Conservation (phyloP, 2,888 invertebrate species). For the Drosophila sordidula region DNA sequence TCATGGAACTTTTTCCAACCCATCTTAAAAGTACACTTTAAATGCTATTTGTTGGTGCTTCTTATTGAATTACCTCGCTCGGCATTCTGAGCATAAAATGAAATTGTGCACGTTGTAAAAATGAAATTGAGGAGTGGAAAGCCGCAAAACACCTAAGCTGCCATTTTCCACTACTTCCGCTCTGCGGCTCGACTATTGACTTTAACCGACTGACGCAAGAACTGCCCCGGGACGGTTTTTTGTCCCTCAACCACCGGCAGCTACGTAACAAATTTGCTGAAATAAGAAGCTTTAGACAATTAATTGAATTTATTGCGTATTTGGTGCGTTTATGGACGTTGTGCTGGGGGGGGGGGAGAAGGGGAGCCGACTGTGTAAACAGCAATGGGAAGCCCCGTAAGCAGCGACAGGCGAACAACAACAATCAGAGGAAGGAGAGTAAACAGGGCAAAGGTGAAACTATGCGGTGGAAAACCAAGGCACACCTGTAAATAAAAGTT, state of each 20-base stretch:
- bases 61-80: slow-evolving; percentile 46
- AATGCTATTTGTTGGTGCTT: slow-evolving; percentile 33
- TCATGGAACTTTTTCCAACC: no score
- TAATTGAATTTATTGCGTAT: slow-evolving; percentile 76
- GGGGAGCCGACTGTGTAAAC: slow-evolving; percentile 31
- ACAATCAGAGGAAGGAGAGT: neutral
- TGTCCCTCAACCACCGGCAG: slow-evolving; percentile 8
- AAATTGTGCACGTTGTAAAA: slow-evolving; percentile 48
- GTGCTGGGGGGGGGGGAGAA: neutral
- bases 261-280: slow-evolving; percentile 60
- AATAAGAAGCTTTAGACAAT: slow-evolving; percentile 72
- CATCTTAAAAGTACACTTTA: slow-evolving; percentile 18
- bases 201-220: slow-evolving; percentile 17
- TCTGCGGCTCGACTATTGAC: slow-evolving; percentile 3
- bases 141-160: slow-evolving; percentile 41
- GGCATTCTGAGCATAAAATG: slow-evolving; percentile 38
- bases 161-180: slow-evolving; percentile 7
- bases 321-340: slow-evolving; percentile 47
- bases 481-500: slow-evolving; percentile 54
- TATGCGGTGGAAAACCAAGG: slow-evolving; percentile 20
- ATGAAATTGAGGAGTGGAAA: slow-evolving; percentile 14
- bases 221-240: slow-evolving; percentile 2
- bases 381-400: slow-evolving; percentile 49
- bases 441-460: slow-evolving; percentile 32
- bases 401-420: slow-evolving; percentile 19